Evolutionary conservation across 2,113 vertebrate species (phyloP).

Genomic region (Pollimyrus isidori): DNA sequence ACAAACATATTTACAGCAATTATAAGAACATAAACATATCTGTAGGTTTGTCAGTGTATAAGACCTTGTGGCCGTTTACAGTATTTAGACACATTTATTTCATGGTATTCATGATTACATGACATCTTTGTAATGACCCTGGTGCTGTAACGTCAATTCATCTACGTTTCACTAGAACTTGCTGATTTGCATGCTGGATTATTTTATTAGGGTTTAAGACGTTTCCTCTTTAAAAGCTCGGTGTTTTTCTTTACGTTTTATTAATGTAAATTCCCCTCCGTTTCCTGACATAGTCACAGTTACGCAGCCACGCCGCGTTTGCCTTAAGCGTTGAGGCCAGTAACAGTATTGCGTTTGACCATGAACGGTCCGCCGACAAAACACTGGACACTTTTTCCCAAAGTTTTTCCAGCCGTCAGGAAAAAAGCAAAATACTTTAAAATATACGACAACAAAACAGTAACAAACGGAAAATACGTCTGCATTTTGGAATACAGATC

Average conservation of each 20-base stretch:
- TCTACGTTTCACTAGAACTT: background rate
- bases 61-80: background rate
- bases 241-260: background rate
- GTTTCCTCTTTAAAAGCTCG: background rate
- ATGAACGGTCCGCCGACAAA: background rate
- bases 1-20: background rate
- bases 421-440: background rate
- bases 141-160: background rate
- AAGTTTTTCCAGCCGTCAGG: background rate
- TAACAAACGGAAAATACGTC: background rate
- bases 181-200: background rate
- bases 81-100: background rate
- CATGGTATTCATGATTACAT: background rate
- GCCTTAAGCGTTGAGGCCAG: background rate
- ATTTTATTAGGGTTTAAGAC: constrained; percentile 4
- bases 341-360: background rate
- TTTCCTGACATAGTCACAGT: background rate
- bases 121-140: background rate
- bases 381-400: background rate
- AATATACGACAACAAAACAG: background rate
- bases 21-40: background rate
- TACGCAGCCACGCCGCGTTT: background rate
- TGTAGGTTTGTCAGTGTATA: background rate
- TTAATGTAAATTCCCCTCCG: background rate
- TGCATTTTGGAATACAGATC: background rate